Conservation (phyloP, 2,888 invertebrate genomes). For the Nomada goodeniana region DNA sequence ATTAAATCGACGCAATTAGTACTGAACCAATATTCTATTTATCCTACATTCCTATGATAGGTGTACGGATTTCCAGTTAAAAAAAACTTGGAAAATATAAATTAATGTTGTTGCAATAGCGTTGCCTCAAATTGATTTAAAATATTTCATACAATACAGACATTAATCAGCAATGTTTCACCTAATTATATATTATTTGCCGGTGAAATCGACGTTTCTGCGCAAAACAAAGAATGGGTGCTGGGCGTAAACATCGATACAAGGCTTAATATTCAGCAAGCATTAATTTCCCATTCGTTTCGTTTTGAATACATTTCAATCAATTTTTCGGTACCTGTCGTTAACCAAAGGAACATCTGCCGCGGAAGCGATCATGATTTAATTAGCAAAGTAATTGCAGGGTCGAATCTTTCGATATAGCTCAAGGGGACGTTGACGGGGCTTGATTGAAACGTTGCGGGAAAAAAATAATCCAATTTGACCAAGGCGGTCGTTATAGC, state of each 20-base stretch:
- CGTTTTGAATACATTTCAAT: not conserved
- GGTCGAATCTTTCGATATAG: slow-evolving; percentile 82
- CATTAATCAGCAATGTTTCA: too few species aligned
- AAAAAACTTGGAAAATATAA: too few species aligned
- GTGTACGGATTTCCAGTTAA: too few species aligned
- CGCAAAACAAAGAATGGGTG: not conserved
- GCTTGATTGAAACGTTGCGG: slow-evolving; percentile 83
- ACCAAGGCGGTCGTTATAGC: slow-evolving; percentile 78
- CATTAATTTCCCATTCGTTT: not conserved
- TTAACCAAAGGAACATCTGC: slow-evolving; percentile 52
- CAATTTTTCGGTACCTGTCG: slow-evolving; percentile 31
- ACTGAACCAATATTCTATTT: too few species aligned
- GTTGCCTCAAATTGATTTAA: too few species aligned
- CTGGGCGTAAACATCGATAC: not conserved
- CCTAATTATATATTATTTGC: not conserved
- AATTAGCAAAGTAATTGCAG: slow-evolving; percentile 83
- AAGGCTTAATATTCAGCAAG: not conserved
- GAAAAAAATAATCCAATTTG: slow-evolving; percentile 83
- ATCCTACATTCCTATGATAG: too few species aligned
- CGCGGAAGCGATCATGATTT: slow-evolving; percentile 79
- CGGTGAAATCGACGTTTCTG: not conserved
- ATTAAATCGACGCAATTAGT: too few species aligned
- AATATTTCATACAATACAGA: too few species aligned
- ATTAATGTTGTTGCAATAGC: too few species aligned
- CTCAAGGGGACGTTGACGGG: slow-evolving; percentile 82